phyloP scores from a whole-genome alignment of 2,888 invertebrate species.

The Sussaba pulchella region DNA sequence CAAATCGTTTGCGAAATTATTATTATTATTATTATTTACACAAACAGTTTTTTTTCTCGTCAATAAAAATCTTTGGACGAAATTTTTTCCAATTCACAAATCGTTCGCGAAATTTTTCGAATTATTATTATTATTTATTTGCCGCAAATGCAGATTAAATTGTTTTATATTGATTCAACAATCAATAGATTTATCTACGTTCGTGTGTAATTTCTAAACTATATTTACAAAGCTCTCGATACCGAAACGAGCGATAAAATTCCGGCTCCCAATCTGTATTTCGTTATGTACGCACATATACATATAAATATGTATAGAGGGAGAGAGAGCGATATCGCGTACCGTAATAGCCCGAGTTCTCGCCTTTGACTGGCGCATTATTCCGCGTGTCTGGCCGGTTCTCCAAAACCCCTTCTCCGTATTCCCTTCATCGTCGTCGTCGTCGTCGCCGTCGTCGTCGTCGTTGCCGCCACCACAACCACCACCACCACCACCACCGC shows the following conservation, averaged over 20 bases:
- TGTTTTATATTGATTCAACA: too few relatives aligned
- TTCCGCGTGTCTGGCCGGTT: constrained; percentile 67
- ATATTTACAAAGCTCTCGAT: background rate
- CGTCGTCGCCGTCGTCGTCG: constrained; percentile 26
- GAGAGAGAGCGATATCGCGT: constrained; percentile 34
- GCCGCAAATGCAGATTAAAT: too few relatives aligned
- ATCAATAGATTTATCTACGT: background rate
- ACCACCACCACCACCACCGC: too few relatives aligned
- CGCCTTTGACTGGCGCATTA: constrained; percentile 68
- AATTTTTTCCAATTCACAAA: too few relatives aligned
- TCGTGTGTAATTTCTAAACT: background rate
- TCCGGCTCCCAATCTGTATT: too few relatives aligned
- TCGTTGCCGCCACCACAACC: constrained; percentile 52
- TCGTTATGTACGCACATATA: too few relatives aligned
- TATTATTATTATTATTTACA: too few relatives aligned
- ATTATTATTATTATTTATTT: constrained; percentile 5
- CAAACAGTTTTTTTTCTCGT: too few relatives aligned
- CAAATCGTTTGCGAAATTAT: constrained; percentile 13
- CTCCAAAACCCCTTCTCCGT: constrained; percentile 57
- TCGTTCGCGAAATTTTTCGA: too few relatives aligned
- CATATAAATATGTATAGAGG: background rate
- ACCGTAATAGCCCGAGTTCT: constrained; percentile 66
- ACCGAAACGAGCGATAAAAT: background rate
- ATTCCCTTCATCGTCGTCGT: background rate
- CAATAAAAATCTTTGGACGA: too few relatives aligned